Evolutionary conservation across 2,113 vertebrate species (phyloP), one percentile per base, ranked within the genome.

Genomic region (Urocynchramus pylzowi): DNA sequence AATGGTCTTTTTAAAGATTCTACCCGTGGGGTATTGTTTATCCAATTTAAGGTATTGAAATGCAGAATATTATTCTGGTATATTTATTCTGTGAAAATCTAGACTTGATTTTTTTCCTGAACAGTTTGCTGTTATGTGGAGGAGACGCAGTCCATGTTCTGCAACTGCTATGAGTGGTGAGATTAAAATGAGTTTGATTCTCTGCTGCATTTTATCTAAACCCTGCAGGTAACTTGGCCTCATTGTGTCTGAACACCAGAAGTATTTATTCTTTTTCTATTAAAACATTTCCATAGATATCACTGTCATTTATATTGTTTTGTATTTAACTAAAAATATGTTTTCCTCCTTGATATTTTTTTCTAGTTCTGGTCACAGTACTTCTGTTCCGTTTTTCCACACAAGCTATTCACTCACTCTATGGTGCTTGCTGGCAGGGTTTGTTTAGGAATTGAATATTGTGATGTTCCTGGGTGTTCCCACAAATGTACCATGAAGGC

Each of bases 41-140:
- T 81, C 80, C 69, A 87, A 15, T 74, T 88, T 78, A 78, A 89
- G 69, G 47, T 88, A 84, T 90, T 92, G 87, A 90, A 93, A 93
- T 77, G 26, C 64, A 75, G 47, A 75, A 56, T 81, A 71, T 92
- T 92, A 59, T 77, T 91, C 60, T 81, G 35, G 16, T 75, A 26
- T 93, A 71, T 90, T 89, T 93, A 63, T 80, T 95, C 86, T 63
- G 45, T 87, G 49, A 56, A 80, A 92, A 75, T 74, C 39, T 49
- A 70, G 80, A 44, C 56, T 59, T 42, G 30, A 7, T 56, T 87
- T 86, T 82, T 86, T 59, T 52, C 70, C 33, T 64, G 52, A 86
- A 41, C 35, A 26, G n/a, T 81, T 89, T 50, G 11, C 16, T 0
- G 0, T 84, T 74, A 41, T 16, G 64, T 92, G 90, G 30, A 93